These are phyloP conservation scores for Agrotis exclamationis DNA, from an alignment of 2,888 invertebrate species.

Conservation along the genomic window DNA sequence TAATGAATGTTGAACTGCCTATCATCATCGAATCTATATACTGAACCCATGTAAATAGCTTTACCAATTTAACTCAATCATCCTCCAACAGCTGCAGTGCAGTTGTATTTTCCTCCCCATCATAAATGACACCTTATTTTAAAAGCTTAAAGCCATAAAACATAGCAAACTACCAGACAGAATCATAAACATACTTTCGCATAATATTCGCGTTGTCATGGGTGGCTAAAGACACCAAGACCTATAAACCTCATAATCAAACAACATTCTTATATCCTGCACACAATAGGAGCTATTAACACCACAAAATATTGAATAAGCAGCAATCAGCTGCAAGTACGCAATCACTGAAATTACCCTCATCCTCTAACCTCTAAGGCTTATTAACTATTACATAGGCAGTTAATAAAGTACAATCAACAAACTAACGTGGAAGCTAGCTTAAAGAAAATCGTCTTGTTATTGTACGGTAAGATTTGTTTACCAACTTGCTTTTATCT, in stretches of 20 bases:
- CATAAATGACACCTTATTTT: background rate
- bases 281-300: slow-evolving; percentile 50
- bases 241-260: slow-evolving; percentile 31
- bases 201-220: background rate
- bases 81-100: background rate
- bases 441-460: background rate
- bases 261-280: slow-evolving; percentile 43
- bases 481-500: too few species aligned
- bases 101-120: background rate
- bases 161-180: background rate
- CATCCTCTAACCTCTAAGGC: slow-evolving; percentile 66
- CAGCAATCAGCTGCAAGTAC: slow-evolving; percentile 55
- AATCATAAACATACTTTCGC: background rate
- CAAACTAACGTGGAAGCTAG: background rate
- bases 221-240: slow-evolving; percentile 4
- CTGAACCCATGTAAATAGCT: background rate
- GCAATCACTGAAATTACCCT: slow-evolving; percentile 65
- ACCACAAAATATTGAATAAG: slow-evolving; percentile 56
- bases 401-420: slow-evolving; percentile 50
- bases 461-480: background rate
- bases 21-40: too few species aligned
- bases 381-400: slow-evolving; percentile 55
- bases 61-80: background rate
- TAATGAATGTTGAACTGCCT: too few species aligned
- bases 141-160: background rate